Conservation (phyloP, 2,797 vertebrate genomes). For the Darevskia mixta region DNA sequence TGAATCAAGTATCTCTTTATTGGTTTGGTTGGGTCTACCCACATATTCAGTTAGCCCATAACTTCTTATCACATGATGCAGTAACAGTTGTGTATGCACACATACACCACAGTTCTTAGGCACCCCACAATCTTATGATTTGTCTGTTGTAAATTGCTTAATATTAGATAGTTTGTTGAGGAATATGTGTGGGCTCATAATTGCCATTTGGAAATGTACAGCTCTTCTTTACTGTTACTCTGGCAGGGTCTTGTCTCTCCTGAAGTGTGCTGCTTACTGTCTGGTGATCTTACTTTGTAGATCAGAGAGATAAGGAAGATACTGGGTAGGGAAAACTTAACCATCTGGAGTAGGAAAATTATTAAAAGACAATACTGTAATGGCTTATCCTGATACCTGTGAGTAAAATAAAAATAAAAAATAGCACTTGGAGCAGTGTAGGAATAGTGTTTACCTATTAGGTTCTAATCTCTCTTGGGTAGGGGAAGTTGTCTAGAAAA, state of each 20-base stretch:
- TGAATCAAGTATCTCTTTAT: slow-evolving; percentile 5
- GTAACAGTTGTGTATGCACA: not conserved
- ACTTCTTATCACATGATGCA: not conserved
- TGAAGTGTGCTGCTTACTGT: not conserved
- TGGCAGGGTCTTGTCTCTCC: not conserved
- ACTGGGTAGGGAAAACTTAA: not conserved
- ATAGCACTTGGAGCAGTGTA: too few species aligned
- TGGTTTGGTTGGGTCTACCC: not conserved
- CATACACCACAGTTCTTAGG: not conserved
- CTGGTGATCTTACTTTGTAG: not conserved
- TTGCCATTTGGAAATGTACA: not conserved
- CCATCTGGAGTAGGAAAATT: not conserved
- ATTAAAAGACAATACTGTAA: not conserved
- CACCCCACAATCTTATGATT: not conserved
- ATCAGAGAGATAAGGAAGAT: not conserved
- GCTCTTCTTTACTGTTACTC: not conserved
- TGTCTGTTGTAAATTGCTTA: not conserved
- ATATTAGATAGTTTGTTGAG: too few species aligned
- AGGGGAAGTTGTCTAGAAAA: slow-evolving; percentile 33
- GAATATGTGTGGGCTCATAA: not conserved
- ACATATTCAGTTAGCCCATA: not conserved
- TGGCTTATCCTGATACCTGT: not conserved
- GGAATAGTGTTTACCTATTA: not conserved
- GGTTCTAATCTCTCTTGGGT: not conserved
- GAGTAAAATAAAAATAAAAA: not conserved